Evolutionary conservation across 1,140 invertebrate species (phyloP), one percentile per base, ranked within the genome.

Genomic region (Brachionus rotundiformis): DNA sequence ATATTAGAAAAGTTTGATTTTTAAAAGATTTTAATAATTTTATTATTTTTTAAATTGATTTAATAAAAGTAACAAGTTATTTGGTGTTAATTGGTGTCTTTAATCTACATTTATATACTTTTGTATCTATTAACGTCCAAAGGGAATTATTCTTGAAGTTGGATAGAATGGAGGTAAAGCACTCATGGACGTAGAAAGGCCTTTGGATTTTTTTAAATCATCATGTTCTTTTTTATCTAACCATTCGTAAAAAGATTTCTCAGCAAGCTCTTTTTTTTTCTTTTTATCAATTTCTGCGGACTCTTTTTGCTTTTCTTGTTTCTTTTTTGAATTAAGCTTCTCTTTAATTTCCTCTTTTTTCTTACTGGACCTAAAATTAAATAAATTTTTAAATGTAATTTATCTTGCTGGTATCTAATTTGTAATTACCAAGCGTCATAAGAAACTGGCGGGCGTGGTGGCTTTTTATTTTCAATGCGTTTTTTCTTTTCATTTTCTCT

Each of bases 171-270:
- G 76, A 41, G 76, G 76, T 41, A 54, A 41, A 31, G 47, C 29
- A 25, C 33, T 63, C 47, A 79, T 54, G 11, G 76, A 79, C 41
- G 47, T 16, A 19, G 76, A 79, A 7, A 79, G 29, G 31, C 47
- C 19, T 54, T 23, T 54, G 6, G 47, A 63, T 39, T 36, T 54
- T 19, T 36, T 41, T 31, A 54, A 36, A 39, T 54, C 59, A 7
- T 79, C 76, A 39, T 79, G 29, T 8, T 79, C 76, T 23, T 79
- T 79, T 63, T 79, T 79, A 27, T 79, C 76, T 19, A 79, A 23
- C 76, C 76, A 79, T 59, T 79, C 76, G 27, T 59, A 59, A 39
- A 23, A 79, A 19, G 76, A 54, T 33, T 39, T 36, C 16, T 79
- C 16, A 23, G 76, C 76, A 0, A 79, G 23, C 4, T 79, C 59